Base-by-base conservation (phyloP, 1,140 invertebrate genomes). In the Drosophila tropicalis region DNA sequence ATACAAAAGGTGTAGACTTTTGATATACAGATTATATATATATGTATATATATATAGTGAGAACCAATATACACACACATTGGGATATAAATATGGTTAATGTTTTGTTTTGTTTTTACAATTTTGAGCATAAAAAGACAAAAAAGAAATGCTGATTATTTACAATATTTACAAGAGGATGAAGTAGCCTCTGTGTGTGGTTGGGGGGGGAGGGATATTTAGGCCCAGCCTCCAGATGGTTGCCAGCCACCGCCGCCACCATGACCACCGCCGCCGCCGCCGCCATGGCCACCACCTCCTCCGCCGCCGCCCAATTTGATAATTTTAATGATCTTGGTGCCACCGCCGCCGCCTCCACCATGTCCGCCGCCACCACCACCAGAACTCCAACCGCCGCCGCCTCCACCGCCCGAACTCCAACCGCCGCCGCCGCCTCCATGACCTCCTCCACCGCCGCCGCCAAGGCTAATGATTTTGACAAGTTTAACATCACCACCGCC, bases 211-310 rank as follows among this genome's bases (percentile, higher is more conserved):
- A 5, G 25, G 41, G 17, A 6, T 13, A 15, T 10, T 72, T 77
- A 91, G 55, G 84, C 90, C 90, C 90, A 91, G n/a, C 90, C 90
- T 7, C 90, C 90, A 25, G 90, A 73, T 56, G 90, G 84, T 67
- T 91, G 89, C 90, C 90, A 91, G 10, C 89, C 89, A 9, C 89
- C 89, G 1, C 84, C 84, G 12, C 78, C 76, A 6, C 78, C 76
- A 6, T 67, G 74, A 5, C 82, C 87, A 3, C 75, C 79, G 13
- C 82, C 9, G 36, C 84, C 84, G 5, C 84, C 72, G 12, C 82
- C 76, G n/a, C 79, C 67, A 9, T 70, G 68, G 6, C 84, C 84
- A 1, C 84, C 84, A 0, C 82, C 82, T 5, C 84, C 82, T 7
- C 83, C 82, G 0, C 79, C 76, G 3, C 69, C 62, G 29, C 70